Base-by-base conservation (phyloP, 2,797 vertebrate species). In the Ptychobarbus kaznakovi region DNA sequence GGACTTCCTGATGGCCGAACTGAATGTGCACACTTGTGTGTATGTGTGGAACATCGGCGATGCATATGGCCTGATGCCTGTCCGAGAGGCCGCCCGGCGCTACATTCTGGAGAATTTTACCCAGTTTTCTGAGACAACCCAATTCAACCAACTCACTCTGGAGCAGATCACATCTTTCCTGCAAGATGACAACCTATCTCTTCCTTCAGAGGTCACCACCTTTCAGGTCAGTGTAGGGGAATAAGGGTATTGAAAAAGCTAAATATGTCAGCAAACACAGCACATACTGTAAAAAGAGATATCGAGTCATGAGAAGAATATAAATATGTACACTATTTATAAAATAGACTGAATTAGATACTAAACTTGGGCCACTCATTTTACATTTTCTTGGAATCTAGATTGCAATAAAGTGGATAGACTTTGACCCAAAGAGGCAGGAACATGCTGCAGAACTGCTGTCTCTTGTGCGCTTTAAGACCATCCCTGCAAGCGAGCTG, bases 31-130 rank as follows among this genome's bases (percentile, higher is more conserved):
- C 88, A 97, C 94, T 68, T 97, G 96, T 49, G 93, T 96, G 73
- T 97, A 97, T 88, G 90, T 97, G n/a, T 95, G 96, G 93, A 97
- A 97, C 93, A 95, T 97, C 72, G 95, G 95, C 0, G 90, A 93
- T 0, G 95, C 95, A 40, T 97, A 96, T 3, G 81, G 94, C 80
- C 94, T 97, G 90, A 76, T 80, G 75, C 91, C 88, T 0, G 95
- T 96, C 32, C 93, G 94, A 4, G 93, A 95, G 0, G 93, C 95
- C 6, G 93, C 96, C 0, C 90, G 92, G 15, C 94, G 93, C 80
- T 97, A 94, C 87, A 94, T 97, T 79, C 93, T 94, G 89, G 95
- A 96, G 79, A 96, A 95, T 92, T 97, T 97, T 28, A 84, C 93
- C 66, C 94, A 95, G 89, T 97, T 97, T 35, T 91, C 95, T 0